These are phyloP conservation scores for Eulemur mongoz DNA, from an alignment of 2,797 vertebrate genomes.

Conservation along the genomic window DNA sequence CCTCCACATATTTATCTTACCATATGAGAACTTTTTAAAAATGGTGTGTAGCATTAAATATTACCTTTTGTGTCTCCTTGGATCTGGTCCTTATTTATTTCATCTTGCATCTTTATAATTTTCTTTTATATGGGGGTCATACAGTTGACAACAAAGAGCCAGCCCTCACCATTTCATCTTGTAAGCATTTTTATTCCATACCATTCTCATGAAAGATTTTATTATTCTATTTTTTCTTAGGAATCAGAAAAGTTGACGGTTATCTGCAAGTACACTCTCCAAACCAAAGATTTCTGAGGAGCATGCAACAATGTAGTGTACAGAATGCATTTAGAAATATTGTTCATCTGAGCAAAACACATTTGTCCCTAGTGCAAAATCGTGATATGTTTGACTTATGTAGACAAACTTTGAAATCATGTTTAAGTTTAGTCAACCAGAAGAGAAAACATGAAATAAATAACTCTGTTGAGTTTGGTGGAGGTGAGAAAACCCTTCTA, in stretches of 20 bases:
- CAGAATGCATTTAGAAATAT: neutral
- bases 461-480: neutral
- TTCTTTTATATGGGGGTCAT: neutral
- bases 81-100: neutral
- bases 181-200: neutral
- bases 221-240: neutral
- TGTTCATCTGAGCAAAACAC: neutral
- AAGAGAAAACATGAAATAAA: slow-evolving; percentile 6
- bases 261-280: neutral
- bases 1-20: neutral
- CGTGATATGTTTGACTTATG: neutral
- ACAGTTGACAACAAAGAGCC: neutral
- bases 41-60: neutral
- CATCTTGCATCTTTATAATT: neutral
- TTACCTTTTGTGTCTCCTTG: neutral
- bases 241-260: neutral
- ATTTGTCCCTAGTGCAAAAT: neutral
- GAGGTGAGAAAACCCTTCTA: neutral
- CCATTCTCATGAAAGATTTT: neutral
- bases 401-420: neutral
- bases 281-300: neutral
- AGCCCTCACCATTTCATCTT: neutral
- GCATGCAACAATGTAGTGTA: neutral
- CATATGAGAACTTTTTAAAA: neutral
- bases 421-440: slow-evolving; percentile 13